Base-by-base conservation (phyloP, 2,797 vertebrate genomes). In the Champsocephalus gunnari region DNA sequence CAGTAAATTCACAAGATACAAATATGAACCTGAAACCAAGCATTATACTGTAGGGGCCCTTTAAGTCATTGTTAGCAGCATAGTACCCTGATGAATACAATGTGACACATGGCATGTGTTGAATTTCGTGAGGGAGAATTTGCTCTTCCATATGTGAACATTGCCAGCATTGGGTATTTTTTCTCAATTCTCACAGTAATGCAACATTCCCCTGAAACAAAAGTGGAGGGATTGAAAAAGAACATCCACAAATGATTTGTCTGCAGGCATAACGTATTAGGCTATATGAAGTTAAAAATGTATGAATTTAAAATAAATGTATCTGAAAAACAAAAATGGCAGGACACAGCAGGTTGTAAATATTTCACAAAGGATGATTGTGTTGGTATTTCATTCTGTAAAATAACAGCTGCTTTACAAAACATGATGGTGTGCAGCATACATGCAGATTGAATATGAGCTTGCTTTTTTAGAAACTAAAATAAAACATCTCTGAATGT, bases 171-270 rank as follows among this genome's bases (percentile, higher is more conserved):
- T 17, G 6, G 44, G 45, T 47, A 3, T 3, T 62, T 64, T 75
- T 78, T 60, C 13, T 59, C 44, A 67, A 71, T 73, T 72, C 57
- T 80, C 58, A 80, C 24, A 66, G 53, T 21, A 73, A 82, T 56
- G 61, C 49, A 72, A 10, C 10, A 11, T 28, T 65, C n/a, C 12
- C 63, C 28, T 57, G 21, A 81, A 77, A 82, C 47, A 71, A 66
- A 76, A 70, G 50, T 63, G 13, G 10, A 72, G 6, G 16, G 62
- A 83, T 47, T 56, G 19, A 70, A 66, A 77, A 67, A 70, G 32
- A 76, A 66, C 41, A 74, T 50, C 34, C 32, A 54, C 69, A 66
- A 41, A 60, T 38, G 34, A 34, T 72, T 79, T 68, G 43, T 75
- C 54, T 68, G 14, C 21, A 72, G 61, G 57, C 64, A 65, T 38